Conservation (phyloP, 2,797 vertebrate species). For the Pseudochaenichthys georgianus region DNA sequence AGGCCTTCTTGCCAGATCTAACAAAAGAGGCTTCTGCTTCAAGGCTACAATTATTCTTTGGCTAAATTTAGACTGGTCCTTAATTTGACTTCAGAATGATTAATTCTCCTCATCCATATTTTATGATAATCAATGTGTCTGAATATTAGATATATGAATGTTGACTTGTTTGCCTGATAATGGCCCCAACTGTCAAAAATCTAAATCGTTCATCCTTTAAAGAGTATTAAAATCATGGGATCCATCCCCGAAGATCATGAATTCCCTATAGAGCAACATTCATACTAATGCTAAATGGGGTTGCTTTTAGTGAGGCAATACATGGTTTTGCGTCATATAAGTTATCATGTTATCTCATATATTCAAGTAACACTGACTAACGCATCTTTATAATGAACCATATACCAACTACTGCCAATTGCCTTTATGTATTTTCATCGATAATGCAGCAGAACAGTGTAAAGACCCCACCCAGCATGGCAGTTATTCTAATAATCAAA, state of each 20-base stretch:
- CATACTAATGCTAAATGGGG: not conserved
- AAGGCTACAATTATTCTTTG: constrained; percentile 42
- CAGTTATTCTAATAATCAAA: constrained; percentile 24
- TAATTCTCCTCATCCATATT: constrained; percentile 18
- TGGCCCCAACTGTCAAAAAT: not conserved
- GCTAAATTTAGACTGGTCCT: constrained; percentile 55
- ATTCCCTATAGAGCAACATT: too few relatives aligned
- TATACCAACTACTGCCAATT: not conserved
- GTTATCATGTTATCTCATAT: not conserved
- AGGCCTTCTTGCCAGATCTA: constrained; percentile 52
- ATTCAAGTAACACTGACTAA: constrained; percentile 6
- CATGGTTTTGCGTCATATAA: not conserved
- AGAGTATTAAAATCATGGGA: too few relatives aligned
- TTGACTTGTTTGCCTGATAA: not conserved
- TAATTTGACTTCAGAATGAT: constrained; percentile 33
- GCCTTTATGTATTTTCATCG: constrained; percentile 10
- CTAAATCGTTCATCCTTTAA: not conserved
- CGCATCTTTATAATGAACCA: not conserved
- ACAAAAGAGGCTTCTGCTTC: constrained; percentile 44
- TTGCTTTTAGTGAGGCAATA: not conserved
- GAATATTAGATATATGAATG: not conserved
- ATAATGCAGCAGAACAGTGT: not conserved
- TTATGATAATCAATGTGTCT: not conserved
- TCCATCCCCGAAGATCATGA: not conserved
- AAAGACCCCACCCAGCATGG: not conserved